Conservation (phyloP, 1,140 invertebrate species). For the Meloidogyne floridensis region DNA sequence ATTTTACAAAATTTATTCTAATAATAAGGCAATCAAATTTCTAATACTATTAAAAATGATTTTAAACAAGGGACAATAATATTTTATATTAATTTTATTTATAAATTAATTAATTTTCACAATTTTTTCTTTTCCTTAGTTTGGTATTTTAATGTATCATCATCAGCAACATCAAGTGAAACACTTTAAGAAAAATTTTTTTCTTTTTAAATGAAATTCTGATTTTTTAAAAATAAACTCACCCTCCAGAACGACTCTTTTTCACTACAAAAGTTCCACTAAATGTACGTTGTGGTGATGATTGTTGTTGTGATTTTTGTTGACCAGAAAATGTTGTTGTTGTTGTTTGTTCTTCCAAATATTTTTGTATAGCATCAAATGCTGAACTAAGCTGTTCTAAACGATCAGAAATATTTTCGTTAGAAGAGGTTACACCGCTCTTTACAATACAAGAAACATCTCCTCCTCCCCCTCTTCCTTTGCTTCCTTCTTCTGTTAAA, state of each 20-base stretch:
- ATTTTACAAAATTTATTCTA: conserved; percentile 4
- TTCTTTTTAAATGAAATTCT: neutral
- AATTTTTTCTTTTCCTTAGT: neutral
- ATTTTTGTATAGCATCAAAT: conserved; percentile 54
- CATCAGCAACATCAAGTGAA: neutral
- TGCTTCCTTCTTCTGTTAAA: conserved; percentile 3
- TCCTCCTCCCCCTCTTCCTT: conserved; percentile 2
- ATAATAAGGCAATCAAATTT: neutral
- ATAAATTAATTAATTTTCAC: no score
- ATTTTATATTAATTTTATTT: neutral
- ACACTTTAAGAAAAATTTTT: neutral
- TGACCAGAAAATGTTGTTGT: conserved; percentile 11
- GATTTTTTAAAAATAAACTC: neutral
- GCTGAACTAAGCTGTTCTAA: conserved; percentile 40
- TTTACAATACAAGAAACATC: neutral
- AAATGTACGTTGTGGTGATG: conserved; percentile 18
- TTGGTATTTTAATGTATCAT: neutral
- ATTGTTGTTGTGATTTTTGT: neutral
- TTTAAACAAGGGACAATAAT: neutral
- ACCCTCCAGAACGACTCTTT: neutral
- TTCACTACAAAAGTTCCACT: conserved; percentile 3
- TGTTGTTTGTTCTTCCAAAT: conserved; percentile 43
- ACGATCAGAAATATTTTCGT: conserved; percentile 41
- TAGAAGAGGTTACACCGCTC: neutral
- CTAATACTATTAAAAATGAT: neutral